Base-by-base conservation (phyloP, 2,888 invertebrate genomes). In the Acanthosepion pharaonis region DNA sequence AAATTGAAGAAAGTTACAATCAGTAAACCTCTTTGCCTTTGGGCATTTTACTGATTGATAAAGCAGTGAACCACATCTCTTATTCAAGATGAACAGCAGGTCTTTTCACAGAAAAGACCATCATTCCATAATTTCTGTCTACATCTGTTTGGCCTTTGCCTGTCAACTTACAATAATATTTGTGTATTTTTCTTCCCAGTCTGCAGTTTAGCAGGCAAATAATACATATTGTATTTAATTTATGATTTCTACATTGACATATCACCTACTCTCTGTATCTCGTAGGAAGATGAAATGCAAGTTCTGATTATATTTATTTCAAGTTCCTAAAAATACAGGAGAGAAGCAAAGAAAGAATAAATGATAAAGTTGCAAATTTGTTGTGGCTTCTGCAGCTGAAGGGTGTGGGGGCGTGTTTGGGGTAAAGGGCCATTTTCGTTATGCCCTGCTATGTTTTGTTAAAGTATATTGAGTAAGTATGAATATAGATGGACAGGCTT, bases 241-340 rank as follows among this genome's bases (percentile, higher is more conserved):
- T 78, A 78, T 78, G 78, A 78, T 78, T 78, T n/a, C 78, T 78
- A 78, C n/a, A 78, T 78, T 78, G 78, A 78, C 78, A 78, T 78
- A 78, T 78, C n/a, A 78, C 78, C 78, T 78, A 9, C 28, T 78
- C n/a, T 78, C 78, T n/a, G 33, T 78, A n/a, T 78, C 78, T n/a
- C 11, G 5, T 78, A 15, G n/a, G 33, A 15, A 78, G 78, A 78
- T 78, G 78, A 78, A 78, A 78, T 78, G 78, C 11, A 78, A 78
- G 15, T 33, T 78, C 78, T 78, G 78, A 78, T 78, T 78, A 78
- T 78, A 78, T 78, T 78, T n/a, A 78, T 78, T 33, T 78, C 78
- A 33, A 78, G 15, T 78, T 78, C 78, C 33, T 78, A 15, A n/a
- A 78, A n/a, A 78, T 9, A n/a, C 2, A 78, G 11, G n/a, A n/a